Evolutionary conservation across 23 tunicate species (phyloP), one percentile per base, ranked within the genome.

Genomic region (Trididemnum miniatum): DNA sequence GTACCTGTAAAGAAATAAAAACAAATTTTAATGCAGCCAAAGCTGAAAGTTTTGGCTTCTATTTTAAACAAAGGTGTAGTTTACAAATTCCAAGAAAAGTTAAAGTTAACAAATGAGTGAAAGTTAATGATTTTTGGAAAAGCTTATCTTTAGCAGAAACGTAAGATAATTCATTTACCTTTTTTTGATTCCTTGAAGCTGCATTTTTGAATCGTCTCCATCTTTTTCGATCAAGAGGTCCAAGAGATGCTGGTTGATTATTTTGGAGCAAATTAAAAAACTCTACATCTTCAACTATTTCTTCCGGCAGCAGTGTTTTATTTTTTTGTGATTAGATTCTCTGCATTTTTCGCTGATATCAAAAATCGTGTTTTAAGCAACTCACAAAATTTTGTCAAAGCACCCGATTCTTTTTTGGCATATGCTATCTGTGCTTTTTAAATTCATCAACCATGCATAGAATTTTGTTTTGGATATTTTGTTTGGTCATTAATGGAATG

Each of bases 221-320:
- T 24, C 75, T 31, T 67, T 67, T 67, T 67, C 9, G 5, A 67
- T 67, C 75, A 67, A 67, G 37, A 33, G 75, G 75, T 67, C 75
- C 75, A 67, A 67, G 75, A 67, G 75, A 67, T 9, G 75, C 75
- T 67, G 75, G 75, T 67, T 67, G 75, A 38, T 67, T 67, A 3
- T 37, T 67, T 67, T 67, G 20, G 9, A 67, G 75, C 32, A 5
- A 22, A 30, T 67, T 67, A 33, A 67, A 38, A 67, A 67, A 31
- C 25, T 67, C 38, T 32, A 67, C 18, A 30, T 67, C 75, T 32
- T 67, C 38, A 7, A 24, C 75, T 25, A 3, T n/a, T 30, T 67
- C 75, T 67, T 67, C 38, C 5, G 75, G 75, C n/a, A 67, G 18
- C 38, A 67, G 7, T 67, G 75, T 67, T 67, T 67, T 67, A 24